phyloP scores from a whole-genome alignment of 1,140 invertebrate genomes.

The Apis laboriosa region DNA sequence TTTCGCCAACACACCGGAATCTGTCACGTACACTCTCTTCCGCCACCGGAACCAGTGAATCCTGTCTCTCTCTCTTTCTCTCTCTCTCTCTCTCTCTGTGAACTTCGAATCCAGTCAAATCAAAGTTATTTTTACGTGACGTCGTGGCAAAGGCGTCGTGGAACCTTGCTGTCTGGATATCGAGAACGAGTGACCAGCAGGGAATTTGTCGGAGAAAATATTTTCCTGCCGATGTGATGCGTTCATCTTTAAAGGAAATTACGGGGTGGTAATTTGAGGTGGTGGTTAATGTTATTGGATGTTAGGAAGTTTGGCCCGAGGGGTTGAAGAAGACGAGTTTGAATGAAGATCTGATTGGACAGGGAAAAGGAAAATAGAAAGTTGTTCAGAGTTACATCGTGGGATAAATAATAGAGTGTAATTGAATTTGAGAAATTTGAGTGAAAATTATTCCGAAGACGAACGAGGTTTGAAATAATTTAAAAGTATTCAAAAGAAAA shows the following conservation, averaged over 20 bases:
- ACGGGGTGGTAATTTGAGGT: background rate
- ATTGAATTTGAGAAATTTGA: too few species aligned
- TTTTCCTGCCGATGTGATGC: background rate
- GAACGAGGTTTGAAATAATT: too few species aligned
- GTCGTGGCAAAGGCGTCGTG: constrained; percentile 53
- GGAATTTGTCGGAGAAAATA: constrained; percentile 47
- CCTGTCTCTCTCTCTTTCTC: background rate
- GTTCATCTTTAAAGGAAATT: background rate
- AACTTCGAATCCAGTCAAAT: constrained; percentile 55
- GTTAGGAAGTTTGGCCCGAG: background rate
- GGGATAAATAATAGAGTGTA: too few species aligned
- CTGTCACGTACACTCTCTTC: constrained; percentile 50
- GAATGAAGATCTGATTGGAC: too few species aligned
- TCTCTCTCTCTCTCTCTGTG: constrained; percentile 2
- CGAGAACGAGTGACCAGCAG: constrained; percentile 39
- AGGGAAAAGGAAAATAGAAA: too few species aligned
- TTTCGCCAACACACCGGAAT: constrained; percentile 48
- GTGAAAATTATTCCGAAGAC: too few species aligned
- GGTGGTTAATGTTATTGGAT: background rate
- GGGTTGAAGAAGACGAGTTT: background rate
- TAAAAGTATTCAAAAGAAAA: too few species aligned
- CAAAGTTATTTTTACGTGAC: constrained; percentile 70
- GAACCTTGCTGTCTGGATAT: constrained; percentile 50
- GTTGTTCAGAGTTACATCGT: too few species aligned
- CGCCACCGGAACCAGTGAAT: background rate